A percentile compares a stretch with the other conserved stretches of the same genome.
phyloP scores from a whole-genome alignment of 2,113 vertebrate genomes.

The Aegithalos caudatus region DNA sequence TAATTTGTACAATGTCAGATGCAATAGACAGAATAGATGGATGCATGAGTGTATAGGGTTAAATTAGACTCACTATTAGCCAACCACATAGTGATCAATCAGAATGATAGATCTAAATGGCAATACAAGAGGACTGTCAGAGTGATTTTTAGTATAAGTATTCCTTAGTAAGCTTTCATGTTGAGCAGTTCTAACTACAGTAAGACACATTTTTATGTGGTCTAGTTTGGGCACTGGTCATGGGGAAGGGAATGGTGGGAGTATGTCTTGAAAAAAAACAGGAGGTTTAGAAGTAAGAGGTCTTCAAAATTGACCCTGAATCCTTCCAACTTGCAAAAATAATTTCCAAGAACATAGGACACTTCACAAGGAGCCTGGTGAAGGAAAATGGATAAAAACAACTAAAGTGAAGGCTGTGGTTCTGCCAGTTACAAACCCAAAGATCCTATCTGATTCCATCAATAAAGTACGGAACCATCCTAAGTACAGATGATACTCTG shows the following conservation, averaged over 20 bases:
- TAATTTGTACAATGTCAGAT: constrained; percentile 98
- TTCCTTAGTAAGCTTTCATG: constrained; percentile 74
- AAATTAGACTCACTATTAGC: constrained; percentile 98
- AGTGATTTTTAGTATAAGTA: constrained; percentile 62
- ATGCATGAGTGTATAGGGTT: constrained; percentile 89
- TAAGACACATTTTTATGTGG: background rate
- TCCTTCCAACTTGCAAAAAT: background rate
- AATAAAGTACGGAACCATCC: background rate
- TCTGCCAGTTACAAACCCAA: background rate
- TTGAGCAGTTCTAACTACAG: constrained; percentile 13
- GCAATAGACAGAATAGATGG: constrained; percentile 92
- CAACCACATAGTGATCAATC: constrained; percentile 98
- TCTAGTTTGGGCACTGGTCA: background rate
- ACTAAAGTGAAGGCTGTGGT: background rate
- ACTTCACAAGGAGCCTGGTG: background rate
- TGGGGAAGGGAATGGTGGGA: background rate
- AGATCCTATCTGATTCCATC: background rate
- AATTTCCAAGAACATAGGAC: background rate
- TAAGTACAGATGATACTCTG: background rate
- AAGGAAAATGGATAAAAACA: background rate
- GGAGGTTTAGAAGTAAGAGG: background rate
- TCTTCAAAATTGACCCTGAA: background rate
- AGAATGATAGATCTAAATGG: constrained; percentile 99
- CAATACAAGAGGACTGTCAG: constrained; percentile 86
- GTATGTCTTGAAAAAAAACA: background rate